Percentiles rank a stretch among this genome's conserved stretches.
Evolutionary conservation across 2,113 vertebrate genomes (phyloP).

Genomic region (Austrofundulus limnaeus): DNA sequence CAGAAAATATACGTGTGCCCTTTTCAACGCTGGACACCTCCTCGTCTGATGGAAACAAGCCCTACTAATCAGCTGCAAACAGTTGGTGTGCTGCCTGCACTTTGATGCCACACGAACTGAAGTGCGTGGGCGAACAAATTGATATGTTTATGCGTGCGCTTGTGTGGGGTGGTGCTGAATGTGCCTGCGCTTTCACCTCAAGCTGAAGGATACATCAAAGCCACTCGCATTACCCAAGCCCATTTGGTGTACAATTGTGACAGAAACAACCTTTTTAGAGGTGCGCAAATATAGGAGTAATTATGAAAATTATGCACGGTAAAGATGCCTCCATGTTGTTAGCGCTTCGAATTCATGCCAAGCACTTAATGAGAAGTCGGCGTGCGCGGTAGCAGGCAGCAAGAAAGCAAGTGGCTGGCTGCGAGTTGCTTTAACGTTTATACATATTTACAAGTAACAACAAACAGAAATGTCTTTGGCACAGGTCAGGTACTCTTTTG

Average conservation of each 20-base stretch:
- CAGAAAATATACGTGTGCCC: neutral
- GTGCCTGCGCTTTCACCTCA: slow-evolving; percentile 12
- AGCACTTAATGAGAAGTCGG: slow-evolving; percentile 14
- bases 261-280: slow-evolving; percentile 11
- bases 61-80: slow-evolving; percentile 22
- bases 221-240: neutral
- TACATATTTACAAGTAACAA: neutral
- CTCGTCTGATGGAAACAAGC: slow-evolving; percentile 16
- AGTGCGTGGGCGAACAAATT: slow-evolving; percentile 27
- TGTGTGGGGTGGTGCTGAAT: slow-evolving; percentile 1
- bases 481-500: slow-evolving; percentile 6
- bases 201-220: slow-evolving; percentile 36
- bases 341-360: slow-evolving; percentile 5
- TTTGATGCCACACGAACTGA: slow-evolving; percentile 25
- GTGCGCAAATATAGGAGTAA: slow-evolving; percentile 7
- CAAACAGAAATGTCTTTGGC: slow-evolving; percentile 18
- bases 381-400: neutral
- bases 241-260: slow-evolving; percentile 6
- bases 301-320: slow-evolving; percentile 2
- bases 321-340: slow-evolving; percentile 11
- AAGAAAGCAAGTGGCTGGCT: slow-evolving; percentile 8
- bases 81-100: neutral
- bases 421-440: slow-evolving; percentile 3
- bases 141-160: slow-evolving; percentile 14
- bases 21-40: slow-evolving; percentile 7